A percentile compares a stretch with the other conserved stretches of the same genome.
phyloP scores from a whole-genome alignment of 2,113 vertebrate species.

The Pavo muticus region DNA sequence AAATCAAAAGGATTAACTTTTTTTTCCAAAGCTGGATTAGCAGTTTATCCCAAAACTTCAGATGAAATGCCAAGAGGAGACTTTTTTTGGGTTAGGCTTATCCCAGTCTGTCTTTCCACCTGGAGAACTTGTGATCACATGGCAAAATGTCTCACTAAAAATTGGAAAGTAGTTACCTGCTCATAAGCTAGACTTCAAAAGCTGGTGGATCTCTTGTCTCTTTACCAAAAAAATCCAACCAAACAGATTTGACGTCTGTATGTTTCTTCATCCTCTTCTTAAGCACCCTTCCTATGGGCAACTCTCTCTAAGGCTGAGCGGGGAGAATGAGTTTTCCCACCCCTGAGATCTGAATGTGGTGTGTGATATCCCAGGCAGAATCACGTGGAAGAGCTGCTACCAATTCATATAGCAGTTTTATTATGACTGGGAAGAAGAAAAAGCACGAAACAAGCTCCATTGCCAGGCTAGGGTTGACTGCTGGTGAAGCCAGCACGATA shows the following conservation, averaged over 20 bases:
- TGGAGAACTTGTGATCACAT: not conserved
- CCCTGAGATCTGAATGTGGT: not conserved
- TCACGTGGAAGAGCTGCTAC: not conserved
- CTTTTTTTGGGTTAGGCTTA: not conserved
- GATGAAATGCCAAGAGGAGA: not conserved
- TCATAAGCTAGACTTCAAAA: not conserved
- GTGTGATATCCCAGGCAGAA: not conserved
- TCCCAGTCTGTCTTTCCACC: not conserved
- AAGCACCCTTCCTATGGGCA: not conserved
- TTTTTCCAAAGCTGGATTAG: not conserved
- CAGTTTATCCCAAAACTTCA: not conserved
- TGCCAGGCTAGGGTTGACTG: conserved; percentile 49
- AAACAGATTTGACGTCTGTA: not conserved
- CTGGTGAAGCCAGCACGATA: not conserved
- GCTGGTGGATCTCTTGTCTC: not conserved
- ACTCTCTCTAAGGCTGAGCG: not conserved
- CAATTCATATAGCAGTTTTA: conserved; percentile 2
- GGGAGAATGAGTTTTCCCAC: not conserved
- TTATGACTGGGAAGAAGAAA: not conserved
- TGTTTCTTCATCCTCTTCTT: not conserved
- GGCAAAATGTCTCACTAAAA: not conserved
- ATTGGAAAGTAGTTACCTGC: not conserved
- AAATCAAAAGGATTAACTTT: not conserved
- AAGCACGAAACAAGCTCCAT: not conserved
- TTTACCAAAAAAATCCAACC: not conserved